Evolutionary conservation across 2,888 invertebrate genomes (phyloP).

Genomic region (Eilema griseolum): DNA sequence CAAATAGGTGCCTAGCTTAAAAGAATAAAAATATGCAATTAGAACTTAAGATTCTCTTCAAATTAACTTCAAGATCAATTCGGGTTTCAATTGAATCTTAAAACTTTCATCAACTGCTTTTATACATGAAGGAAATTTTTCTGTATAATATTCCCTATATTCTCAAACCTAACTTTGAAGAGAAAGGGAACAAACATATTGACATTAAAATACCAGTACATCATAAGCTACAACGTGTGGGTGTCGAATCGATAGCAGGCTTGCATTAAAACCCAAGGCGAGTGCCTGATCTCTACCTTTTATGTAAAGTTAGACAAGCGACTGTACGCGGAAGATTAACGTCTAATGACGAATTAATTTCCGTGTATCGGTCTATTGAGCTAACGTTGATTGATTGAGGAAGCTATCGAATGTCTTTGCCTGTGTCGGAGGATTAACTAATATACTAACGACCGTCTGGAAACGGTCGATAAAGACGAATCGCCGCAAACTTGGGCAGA

Average conservation of each 20-base stretch:
- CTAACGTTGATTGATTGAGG: constrained; percentile 17
- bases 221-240: constrained; percentile 39
- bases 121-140: no score
- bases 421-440: not conserved
- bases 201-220: constrained; percentile 27
- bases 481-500: no score
- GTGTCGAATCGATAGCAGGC: constrained; percentile 48
- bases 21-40: no score
- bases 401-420: constrained; percentile 18
- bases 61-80: no score
- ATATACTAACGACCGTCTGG: not conserved
- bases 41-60: no score
- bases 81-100: no score
- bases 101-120: no score
- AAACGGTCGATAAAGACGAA: not conserved
- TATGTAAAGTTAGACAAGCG: constrained; percentile 38
- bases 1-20: no score
- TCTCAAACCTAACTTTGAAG: constrained; percentile 14
- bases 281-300: constrained; percentile 32
- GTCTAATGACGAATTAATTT: constrained; percentile 40
- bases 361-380: constrained; percentile 26
- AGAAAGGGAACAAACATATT: constrained; percentile 32
- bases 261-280: constrained; percentile 49
- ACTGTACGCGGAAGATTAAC: constrained; percentile 48
- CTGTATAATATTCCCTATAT: not conserved